Evolutionary conservation across 1,140 invertebrate species (phyloP).

Genomic region (Hypsibius dujardini): DNA sequence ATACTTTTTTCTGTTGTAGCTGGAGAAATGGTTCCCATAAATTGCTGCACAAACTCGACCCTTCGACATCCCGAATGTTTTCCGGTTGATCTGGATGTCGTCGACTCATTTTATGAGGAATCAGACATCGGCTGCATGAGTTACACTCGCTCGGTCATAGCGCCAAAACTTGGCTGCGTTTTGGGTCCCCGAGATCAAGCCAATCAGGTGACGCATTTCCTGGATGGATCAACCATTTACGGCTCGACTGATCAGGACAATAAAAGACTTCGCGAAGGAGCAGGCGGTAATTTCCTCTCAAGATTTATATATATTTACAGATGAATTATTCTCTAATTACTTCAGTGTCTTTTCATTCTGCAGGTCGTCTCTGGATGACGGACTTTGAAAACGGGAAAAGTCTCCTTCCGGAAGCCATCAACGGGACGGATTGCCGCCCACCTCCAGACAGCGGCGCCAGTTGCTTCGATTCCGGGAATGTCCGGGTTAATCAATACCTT

Average conservation of each 20-base stretch:
- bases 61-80: constrained; percentile 47
- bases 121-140: constrained; percentile 43
- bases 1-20: too few relatives aligned
- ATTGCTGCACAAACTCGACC: too few relatives aligned
- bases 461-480: constrained; percentile 29
- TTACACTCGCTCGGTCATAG: constrained; percentile 62
- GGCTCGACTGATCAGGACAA: constrained; percentile 44
- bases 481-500: constrained; percentile 55
- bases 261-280: constrained; percentile 32
- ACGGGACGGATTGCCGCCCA: constrained; percentile 26
- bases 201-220: constrained; percentile 65
- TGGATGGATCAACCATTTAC: constrained; percentile 70
- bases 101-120: constrained; percentile 28
- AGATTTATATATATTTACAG: not conserved
- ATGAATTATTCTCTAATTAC: not conserved
- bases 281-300: not conserved
- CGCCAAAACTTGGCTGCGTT: constrained; percentile 57
- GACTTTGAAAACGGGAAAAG: constrained; percentile 21
- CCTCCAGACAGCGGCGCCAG: constrained; percentile 19
- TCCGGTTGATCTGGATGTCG: constrained; percentile 37
- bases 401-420: constrained; percentile 29
- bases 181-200: constrained; percentile 58
- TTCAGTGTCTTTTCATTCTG: too few relatives aligned
- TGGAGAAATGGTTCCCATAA: too few relatives aligned
- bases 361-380: not conserved